Conservation (phyloP, 2,797 vertebrate species). For the Sarcoramphus papa region DNA sequence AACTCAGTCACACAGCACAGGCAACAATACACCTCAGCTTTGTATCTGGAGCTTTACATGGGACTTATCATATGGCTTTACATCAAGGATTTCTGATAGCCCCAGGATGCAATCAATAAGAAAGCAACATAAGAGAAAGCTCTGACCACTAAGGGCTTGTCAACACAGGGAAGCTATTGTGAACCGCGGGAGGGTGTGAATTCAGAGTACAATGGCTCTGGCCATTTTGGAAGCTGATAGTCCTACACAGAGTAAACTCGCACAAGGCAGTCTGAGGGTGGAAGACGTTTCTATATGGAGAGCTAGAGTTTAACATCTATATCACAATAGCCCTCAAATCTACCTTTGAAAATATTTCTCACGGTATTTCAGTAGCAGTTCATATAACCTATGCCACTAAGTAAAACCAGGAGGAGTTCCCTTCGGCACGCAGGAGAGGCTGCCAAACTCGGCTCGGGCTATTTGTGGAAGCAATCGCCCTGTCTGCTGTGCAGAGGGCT, state of each 20-base stretch:
- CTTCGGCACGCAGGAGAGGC: fast-evolving
- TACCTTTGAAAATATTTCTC: conserved; percentile 29
- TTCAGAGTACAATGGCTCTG: background rate
- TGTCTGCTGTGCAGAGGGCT: background rate
- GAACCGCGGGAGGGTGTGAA: background rate
- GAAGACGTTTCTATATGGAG: background rate
- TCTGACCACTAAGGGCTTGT: background rate
- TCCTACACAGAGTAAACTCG: background rate
- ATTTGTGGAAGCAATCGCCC: background rate
- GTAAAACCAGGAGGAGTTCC: background rate
- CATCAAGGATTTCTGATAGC: conserved; percentile 20
- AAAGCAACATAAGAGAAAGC: conserved; percentile 18
- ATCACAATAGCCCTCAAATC: background rate
- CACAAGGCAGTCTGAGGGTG: background rate
- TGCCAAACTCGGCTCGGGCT: background rate
- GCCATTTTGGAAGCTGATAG: background rate
- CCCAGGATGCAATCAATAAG: background rate
- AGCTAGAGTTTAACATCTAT: background rate
- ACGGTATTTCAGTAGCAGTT: background rate
- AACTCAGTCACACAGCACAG: background rate
- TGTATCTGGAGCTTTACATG: background rate
- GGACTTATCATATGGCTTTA: background rate
- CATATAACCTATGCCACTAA: background rate
- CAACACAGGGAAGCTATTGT: background rate
- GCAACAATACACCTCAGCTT: background rate